Evolutionary conservation across 1,140 invertebrate genomes (phyloP).

Genomic region (Polypedilum pembai): DNA sequence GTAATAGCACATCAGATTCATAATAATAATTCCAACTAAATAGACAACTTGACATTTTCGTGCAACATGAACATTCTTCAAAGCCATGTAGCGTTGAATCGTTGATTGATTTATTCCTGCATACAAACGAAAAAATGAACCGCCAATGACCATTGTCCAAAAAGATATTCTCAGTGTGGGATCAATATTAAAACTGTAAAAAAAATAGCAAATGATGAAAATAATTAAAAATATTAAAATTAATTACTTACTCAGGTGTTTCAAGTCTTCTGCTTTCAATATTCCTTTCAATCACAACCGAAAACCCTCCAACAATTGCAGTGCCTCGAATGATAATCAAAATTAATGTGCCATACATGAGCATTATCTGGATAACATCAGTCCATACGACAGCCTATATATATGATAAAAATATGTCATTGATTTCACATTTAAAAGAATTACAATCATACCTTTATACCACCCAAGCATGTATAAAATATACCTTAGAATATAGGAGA

Average conservation of each 20-base stretch:
- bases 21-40: constrained; percentile 49
- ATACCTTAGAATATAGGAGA: constrained; percentile 43
- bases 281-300: constrained; percentile 60
- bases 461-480: constrained; percentile 74
- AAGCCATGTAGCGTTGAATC: constrained; percentile 66
- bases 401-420: constrained; percentile 38
- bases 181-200: constrained; percentile 3
- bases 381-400: constrained; percentile 91
- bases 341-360: constrained; percentile 79
- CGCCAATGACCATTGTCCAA: constrained; percentile 68
- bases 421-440: constrained; percentile 47
- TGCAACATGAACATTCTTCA: constrained; percentile 37
- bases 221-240: not conserved
- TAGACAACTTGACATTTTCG: constrained; percentile 42
- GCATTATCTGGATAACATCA: constrained; percentile 76
- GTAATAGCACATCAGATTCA: constrained; percentile 58
- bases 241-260: constrained; percentile 57
- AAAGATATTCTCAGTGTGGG: constrained; percentile 55
- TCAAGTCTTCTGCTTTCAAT: constrained; percentile 64
- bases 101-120: constrained; percentile 79
- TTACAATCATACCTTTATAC: constrained; percentile 50
- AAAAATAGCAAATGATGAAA: not conserved
- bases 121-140: constrained; percentile 79
- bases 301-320: constrained; percentile 65
- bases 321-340: constrained; percentile 73